These are phyloP conservation scores for Sandelia bainsii DNA, from an alignment of 2,797 vertebrate species.

Conservation along the genomic window DNA sequence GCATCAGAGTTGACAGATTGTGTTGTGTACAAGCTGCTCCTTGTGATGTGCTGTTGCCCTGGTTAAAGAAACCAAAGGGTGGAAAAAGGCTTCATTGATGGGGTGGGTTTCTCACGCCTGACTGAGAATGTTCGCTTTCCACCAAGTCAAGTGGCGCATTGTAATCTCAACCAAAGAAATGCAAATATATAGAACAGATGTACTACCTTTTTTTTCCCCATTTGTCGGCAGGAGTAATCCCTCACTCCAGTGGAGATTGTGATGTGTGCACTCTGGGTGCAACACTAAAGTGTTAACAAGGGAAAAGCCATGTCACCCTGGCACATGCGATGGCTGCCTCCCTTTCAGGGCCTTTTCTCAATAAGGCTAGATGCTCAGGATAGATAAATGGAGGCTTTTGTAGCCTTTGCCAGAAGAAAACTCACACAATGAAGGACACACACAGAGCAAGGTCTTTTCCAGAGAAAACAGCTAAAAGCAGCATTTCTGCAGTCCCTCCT, in stretches of 20 bases:
- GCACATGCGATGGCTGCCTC: conserved; percentile 75
- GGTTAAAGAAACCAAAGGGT: conserved; percentile 68
- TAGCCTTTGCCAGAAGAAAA: conserved; percentile 77
- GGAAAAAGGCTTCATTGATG: conserved; percentile 77
- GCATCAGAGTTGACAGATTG: conserved; percentile 74
- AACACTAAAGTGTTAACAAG: conserved; percentile 79
- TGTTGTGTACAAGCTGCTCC: conserved; percentile 75
- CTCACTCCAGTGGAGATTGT: conserved; percentile 62
- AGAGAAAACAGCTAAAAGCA: conserved; percentile 77
- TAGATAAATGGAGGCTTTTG: conserved; percentile 82
- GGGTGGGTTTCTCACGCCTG: conserved; percentile 83
- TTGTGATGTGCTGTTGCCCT: conserved; percentile 69
- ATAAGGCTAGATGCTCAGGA: conserved; percentile 75
- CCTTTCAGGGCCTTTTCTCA: conserved; percentile 74
- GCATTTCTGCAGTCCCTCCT: conserved; percentile 59
- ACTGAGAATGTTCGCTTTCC: conserved; percentile 81
- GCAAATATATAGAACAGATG: conserved; percentile 85
- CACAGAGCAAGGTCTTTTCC: conserved; percentile 75
- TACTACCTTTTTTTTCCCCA: conserved; percentile 65
- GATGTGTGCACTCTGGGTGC: conserved; percentile 61
- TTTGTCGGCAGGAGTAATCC: conserved; percentile 75
- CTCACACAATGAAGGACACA: conserved; percentile 80
- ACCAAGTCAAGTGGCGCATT: conserved; percentile 84
- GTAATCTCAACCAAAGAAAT: conserved; percentile 83
- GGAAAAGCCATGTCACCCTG: conserved; percentile 79